phyloP scores from a whole-genome alignment of 35 echinoderm and acorn worm species.

The Stichopus chloronotus region DNA sequence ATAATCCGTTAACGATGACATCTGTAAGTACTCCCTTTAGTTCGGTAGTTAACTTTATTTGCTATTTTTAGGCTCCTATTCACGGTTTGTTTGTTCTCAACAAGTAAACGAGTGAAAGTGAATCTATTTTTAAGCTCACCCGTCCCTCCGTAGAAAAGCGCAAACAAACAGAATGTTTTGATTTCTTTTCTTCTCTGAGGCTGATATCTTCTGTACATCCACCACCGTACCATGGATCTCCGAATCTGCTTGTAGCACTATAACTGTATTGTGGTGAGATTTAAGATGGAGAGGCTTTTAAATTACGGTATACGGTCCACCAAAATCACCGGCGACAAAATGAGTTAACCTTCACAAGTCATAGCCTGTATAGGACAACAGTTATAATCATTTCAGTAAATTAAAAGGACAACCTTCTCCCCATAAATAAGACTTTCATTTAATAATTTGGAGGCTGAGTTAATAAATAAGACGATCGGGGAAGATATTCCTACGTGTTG shows the following conservation, averaged over 20 bases:
- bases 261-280: too few relatives aligned
- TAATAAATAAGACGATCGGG: too few relatives aligned
- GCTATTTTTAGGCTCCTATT: neutral
- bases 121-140: neutral
- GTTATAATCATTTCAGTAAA: too few relatives aligned
- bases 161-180: neutral
- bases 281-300: neutral
- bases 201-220: neutral
- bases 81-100: neutral
- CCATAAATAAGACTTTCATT: too few relatives aligned
- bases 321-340: too few relatives aligned
- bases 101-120: neutral
- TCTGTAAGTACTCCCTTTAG: neutral
- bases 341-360: too few relatives aligned
- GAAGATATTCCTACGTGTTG: too few relatives aligned
- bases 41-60: neutral
- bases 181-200: neutral
- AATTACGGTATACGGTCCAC: neutral
- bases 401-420: too few relatives aligned
- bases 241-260: too few relatives aligned
- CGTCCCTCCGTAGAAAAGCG: neutral
- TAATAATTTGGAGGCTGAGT: too few relatives aligned
- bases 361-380: too few relatives aligned
- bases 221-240: neutral
- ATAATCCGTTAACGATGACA: too few relatives aligned